A percentile compares a stretch with the other conserved stretches of the same genome.
phyloP scores from a whole-genome alignment of 2,888 invertebrate genomes.

The Axea sp. region DNA sequence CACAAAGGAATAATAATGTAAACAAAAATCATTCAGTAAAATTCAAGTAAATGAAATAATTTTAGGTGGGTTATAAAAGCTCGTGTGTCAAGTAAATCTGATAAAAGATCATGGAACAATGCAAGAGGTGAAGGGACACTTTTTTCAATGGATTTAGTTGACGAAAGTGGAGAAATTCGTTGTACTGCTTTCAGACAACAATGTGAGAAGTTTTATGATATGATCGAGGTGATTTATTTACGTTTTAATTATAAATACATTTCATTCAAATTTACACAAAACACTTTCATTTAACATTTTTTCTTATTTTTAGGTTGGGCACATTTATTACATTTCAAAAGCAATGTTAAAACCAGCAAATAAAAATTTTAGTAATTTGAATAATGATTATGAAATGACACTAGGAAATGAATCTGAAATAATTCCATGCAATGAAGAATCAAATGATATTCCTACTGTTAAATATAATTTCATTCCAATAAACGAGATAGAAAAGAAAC shows the following conservation, averaged over 20 bases:
- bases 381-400: constrained; percentile 98
- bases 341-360: constrained; percentile 95
- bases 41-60: no score
- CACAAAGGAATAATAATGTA: no score
- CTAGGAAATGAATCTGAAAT: constrained; percentile 87
- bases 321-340: constrained; percentile 92
- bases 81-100: constrained; percentile 90
- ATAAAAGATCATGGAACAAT: constrained; percentile 93
- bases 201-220: constrained; percentile 93
- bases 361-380: constrained; percentile 89
- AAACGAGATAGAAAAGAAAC: constrained; percentile 84
- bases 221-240: constrained; percentile 85
- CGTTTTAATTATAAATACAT: no score
- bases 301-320: constrained; percentile 82
- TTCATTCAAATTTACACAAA: no score
- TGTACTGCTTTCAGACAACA: constrained; percentile 93
- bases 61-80: constrained; percentile 94
- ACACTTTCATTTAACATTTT: no score
- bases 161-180: constrained; percentile 96
- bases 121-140: constrained; percentile 95
- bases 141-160: constrained; percentile 95
- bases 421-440: constrained; percentile 77
- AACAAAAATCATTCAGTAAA: no score
- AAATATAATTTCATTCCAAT: constrained; percentile 81
- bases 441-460: constrained; percentile 85